A percentile compares a stretch with the other conserved stretches of the same genome.
Evolutionary conservation across 2,797 vertebrate species (phyloP).

Genomic region (Sternotherus odoratus): DNA sequence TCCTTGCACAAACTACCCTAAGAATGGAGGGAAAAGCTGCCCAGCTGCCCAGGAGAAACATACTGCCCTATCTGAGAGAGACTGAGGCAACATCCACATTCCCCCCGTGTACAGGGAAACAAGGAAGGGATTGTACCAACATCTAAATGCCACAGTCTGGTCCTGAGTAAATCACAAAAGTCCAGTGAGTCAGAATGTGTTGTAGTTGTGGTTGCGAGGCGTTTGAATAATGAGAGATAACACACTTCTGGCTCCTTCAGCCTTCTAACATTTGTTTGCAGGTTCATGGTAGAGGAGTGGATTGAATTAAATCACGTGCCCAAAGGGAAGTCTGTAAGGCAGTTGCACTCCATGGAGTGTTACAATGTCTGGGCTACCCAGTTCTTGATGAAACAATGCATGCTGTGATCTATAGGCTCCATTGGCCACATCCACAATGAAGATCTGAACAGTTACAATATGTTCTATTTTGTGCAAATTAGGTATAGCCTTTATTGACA

Average conservation of each 20-base stretch:
- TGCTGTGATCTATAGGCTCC: background rate
- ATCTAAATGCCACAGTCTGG: background rate
- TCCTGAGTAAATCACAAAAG: background rate
- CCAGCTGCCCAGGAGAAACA: background rate
- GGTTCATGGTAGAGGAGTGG: background rate
- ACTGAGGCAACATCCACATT: background rate
- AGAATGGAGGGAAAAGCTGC: background rate
- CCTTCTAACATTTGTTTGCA: background rate
- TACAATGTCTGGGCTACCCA: background rate
- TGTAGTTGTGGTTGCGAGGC: background rate
- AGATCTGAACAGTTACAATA: background rate
- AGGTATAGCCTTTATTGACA: background rate
- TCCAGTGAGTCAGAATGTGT: background rate
- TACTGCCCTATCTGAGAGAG: background rate
- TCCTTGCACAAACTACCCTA: background rate
- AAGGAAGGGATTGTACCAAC: background rate
- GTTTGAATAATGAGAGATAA: background rate
- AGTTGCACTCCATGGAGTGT: background rate
- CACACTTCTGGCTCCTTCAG: background rate
- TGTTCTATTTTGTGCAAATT: background rate
- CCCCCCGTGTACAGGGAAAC: background rate
- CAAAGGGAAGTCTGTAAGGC: background rate
- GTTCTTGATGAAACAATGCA: background rate
- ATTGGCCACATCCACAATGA: background rate
- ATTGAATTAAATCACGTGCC: background rate